Evolutionary conservation across 2,797 vertebrate species (phyloP).

Genomic region (Peromyscus aztecus): DNA sequence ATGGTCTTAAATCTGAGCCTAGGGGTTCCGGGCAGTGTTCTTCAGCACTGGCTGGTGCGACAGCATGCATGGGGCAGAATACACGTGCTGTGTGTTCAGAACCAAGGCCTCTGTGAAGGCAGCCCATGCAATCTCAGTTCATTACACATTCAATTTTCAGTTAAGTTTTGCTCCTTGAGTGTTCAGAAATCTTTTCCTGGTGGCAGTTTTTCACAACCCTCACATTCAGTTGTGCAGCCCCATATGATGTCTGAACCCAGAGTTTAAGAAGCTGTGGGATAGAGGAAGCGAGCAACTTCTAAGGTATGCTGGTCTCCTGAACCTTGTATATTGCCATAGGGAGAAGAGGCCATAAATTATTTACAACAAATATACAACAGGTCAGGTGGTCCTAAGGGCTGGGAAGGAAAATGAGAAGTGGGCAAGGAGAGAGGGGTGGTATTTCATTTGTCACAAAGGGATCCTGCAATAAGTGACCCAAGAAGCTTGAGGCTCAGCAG

Average conservation of each 20-base stretch:
- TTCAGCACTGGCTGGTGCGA: neutral
- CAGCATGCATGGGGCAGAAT: neutral
- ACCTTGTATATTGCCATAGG: neutral
- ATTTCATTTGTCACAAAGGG: neutral
- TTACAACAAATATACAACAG: neutral
- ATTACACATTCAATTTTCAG: neutral
- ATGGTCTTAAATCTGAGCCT: neutral
- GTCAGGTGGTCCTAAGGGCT: neutral
- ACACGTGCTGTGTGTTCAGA: neutral
- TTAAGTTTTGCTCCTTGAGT: neutral
- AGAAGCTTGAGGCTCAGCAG: rapidly evolving
- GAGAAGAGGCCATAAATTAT: neutral
- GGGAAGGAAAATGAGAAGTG: neutral
- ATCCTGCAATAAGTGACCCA: neutral
- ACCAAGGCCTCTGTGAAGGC: neutral
- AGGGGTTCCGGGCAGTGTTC: too few relatives aligned
- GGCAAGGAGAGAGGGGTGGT: neutral
- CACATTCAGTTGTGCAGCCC: too few relatives aligned
- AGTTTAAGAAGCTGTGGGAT: neutral
- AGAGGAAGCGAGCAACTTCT: neutral
- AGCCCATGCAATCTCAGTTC: neutral
- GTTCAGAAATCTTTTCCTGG: neutral
- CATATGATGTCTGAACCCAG: neutral
- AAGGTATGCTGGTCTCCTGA: neutral
- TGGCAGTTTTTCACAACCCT: neutral